Evolutionary conservation across 2,888 invertebrate genomes (phyloP).

Genomic region (Phyllotreta cruciferae): DNA sequence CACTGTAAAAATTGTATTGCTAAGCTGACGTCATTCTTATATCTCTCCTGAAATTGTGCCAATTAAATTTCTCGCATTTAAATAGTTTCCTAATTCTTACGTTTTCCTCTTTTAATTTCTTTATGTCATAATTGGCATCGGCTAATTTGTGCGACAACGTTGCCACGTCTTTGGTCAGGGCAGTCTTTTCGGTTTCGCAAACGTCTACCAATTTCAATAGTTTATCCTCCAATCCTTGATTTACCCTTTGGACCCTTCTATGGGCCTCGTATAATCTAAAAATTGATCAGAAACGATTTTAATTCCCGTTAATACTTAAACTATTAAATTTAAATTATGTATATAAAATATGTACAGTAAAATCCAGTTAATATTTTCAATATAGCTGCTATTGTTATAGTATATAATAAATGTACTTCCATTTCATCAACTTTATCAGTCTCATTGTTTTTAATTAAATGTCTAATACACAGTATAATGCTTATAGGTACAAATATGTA

Average conservation of each 20-base stretch:
- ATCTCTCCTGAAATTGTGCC: constrained; percentile 91
- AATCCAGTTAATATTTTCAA: no score
- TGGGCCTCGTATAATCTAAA: constrained; percentile 89
- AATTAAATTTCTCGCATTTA: not conserved
- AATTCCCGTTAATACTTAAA: constrained; percentile 1
- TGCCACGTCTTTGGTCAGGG: constrained; percentile 86
- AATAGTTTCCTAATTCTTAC: constrained; percentile 66
- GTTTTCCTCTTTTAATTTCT: constrained; percentile 85
- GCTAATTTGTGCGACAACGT: constrained; percentile 82
- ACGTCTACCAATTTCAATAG: constrained; percentile 89
- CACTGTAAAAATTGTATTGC: constrained; percentile 94
- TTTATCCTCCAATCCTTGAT: constrained; percentile 94
- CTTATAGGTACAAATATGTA: no score
- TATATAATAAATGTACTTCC: no score
- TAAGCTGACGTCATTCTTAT: constrained; percentile 90
- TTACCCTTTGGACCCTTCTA: constrained; percentile 91
- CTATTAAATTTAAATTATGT: not conserved
- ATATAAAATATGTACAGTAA: not conserved
- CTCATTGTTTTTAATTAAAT: no score
- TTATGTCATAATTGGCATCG: constrained; percentile 84
- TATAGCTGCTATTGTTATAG: no score
- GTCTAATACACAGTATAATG: no score
- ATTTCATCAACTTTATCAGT: no score
- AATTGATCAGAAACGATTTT: no score
- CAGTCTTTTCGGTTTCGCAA: constrained; percentile 87